These are phyloP conservation scores for Emydocephalus ijimae DNA, from an alignment of 2,113 vertebrate genomes.

Conservation along the genomic window DNA sequence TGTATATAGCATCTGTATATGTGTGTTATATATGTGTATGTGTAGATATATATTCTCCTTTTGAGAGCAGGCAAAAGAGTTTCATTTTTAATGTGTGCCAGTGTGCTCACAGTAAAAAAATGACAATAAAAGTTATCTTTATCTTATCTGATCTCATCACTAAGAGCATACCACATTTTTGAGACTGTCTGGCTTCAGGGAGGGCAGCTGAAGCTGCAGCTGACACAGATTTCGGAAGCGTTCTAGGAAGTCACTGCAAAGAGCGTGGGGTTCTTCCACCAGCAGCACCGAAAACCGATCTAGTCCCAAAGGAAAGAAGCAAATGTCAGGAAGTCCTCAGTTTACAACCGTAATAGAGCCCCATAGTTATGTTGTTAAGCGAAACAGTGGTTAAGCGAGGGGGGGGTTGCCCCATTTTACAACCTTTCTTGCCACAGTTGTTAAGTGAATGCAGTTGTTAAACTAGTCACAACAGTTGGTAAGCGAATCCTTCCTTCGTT, in stretches of 20 bases:
- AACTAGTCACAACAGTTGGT: too few species aligned
- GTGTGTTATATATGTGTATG: too few species aligned
- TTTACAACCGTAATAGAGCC: background rate
- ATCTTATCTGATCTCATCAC: too few species aligned
- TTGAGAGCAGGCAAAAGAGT: too few species aligned
- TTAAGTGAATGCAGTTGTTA: too few species aligned
- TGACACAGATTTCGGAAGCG: constrained; percentile 83
- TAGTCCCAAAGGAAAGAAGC: constrained; percentile 45
- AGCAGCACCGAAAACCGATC: constrained; percentile 87
- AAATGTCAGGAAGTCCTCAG: background rate
- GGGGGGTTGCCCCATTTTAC: background rate
- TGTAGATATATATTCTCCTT: too few species aligned
- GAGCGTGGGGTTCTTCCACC: constrained; percentile 77
- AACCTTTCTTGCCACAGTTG: too few species aligned
- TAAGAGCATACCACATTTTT: constrained; percentile 81
- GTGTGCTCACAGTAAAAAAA: too few species aligned
- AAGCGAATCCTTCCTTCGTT: too few species aligned
- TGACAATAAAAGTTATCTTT: too few species aligned
- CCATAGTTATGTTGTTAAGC: background rate
- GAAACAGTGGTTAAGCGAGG: background rate
- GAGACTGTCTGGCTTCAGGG: constrained; percentile 82
- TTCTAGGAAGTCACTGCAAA: constrained; percentile 79
- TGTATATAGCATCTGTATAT: too few species aligned
- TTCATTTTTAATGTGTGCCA: too few species aligned
- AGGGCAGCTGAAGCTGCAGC: constrained; percentile 88